phyloP scores from a whole-genome alignment of 92 coral and sea anemone species.

The Nematostella vectensis region DNA sequence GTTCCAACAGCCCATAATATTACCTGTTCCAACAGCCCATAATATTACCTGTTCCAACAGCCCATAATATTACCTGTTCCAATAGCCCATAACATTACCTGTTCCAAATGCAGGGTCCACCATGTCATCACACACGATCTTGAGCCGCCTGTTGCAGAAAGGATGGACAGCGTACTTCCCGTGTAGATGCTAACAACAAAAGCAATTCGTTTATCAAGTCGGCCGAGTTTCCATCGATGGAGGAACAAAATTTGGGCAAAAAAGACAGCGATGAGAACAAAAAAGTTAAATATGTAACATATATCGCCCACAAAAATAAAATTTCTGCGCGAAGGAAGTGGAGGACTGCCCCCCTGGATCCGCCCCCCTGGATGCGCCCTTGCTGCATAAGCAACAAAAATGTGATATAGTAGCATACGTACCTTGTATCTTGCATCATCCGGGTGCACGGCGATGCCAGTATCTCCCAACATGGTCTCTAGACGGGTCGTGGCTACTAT shows the following conservation, averaged over 20 bases:
- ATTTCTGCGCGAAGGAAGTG: no score
- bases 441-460: slow-evolving; percentile 97
- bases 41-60: no score
- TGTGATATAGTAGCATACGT: not conserved
- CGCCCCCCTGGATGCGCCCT: no score
- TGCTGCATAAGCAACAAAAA: no score
- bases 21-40: no score
- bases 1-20: no score
- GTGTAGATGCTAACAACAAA: slow-evolving; percentile 74
- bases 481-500: slow-evolving; percentile 95
- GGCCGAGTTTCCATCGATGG: not conserved
- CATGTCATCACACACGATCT: slow-evolving; percentile 85
- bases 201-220: no score
- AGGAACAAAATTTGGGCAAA: not conserved
- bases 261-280: not conserved
- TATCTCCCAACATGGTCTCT: slow-evolving; percentile 98
- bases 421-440: slow-evolving; percentile 90
- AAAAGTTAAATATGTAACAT: not conserved
- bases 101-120: slow-evolving; percentile 98
- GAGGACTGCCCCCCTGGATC: no score
- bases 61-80: no score
- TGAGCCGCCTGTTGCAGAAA: slow-evolving; percentile 88
- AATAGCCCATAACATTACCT: no score
- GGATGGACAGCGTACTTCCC: slow-evolving; percentile 94
- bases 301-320: no score